phyloP scores from a whole-genome alignment of 1,140 invertebrate species.

The Apis cerana region DNA sequence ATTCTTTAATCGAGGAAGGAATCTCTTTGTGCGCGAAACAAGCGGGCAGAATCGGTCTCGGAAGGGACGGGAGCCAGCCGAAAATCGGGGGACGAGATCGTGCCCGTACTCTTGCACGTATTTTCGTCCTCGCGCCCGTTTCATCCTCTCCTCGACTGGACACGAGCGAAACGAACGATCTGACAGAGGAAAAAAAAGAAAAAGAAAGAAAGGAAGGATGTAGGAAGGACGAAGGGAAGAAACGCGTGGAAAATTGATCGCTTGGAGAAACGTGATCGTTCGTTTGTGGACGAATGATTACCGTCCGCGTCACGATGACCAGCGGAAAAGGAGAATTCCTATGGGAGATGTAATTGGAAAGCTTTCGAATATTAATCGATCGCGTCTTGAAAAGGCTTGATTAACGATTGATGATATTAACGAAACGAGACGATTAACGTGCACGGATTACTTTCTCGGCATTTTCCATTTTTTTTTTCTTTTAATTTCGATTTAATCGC shows the following conservation, averaged over 20 bases:
- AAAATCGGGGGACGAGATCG: constrained; percentile 26
- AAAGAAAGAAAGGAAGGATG: not conserved
- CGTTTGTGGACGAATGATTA: constrained; percentile 3
- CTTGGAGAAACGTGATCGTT: constrained; percentile 34
- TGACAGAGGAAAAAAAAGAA: not conserved
- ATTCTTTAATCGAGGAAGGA: constrained; percentile 33
- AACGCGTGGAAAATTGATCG: constrained; percentile 25
- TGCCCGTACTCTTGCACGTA: constrained; percentile 35
- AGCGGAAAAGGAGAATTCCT: not conserved
- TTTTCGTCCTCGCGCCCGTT: not conserved
- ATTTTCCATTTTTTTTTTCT: not conserved
- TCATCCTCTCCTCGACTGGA: not conserved
- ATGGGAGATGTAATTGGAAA: not conserved
- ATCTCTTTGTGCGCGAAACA: constrained; percentile 64
- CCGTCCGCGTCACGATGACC: constrained; percentile 1
- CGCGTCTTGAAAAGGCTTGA: not conserved
- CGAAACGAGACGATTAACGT: not conserved
- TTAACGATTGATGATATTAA: not conserved
- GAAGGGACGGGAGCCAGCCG: constrained; percentile 3
- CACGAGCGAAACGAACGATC: not conserved
- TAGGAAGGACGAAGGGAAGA: not conserved
- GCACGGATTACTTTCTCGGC: not conserved
- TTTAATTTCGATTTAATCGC: not conserved
- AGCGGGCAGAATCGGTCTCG: constrained; percentile 16
- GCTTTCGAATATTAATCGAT: not conserved